A percentile compares a stretch with the other conserved stretches of the same genome.
phyloP scores from a whole-genome alignment of 2,797 vertebrate genomes.

The Australoheros facetus region DNA sequence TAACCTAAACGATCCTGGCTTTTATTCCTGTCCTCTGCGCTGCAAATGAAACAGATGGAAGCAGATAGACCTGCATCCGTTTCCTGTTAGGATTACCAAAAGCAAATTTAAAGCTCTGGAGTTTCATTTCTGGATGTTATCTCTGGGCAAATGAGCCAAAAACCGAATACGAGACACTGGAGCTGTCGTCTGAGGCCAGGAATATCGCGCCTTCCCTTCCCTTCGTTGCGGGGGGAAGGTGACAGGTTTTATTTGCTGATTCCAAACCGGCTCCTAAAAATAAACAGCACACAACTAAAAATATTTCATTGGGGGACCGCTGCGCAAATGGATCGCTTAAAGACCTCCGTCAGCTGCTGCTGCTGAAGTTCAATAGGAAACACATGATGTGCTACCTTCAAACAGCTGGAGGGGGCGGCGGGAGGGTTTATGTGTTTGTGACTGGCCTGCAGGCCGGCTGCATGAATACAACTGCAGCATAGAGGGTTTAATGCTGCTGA shows the following conservation, averaged over 20 bases:
- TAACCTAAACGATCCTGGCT: neutral
- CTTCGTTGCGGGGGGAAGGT: neutral
- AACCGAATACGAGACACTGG: slow-evolving; percentile 4
- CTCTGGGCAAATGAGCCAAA: slow-evolving; percentile 8
- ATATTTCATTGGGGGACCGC: slow-evolving; percentile 13
- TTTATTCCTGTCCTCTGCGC: neutral
- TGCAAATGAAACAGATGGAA: neutral
- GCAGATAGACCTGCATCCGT: neutral
- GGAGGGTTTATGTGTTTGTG: neutral
- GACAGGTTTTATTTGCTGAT: slow-evolving; percentile 44
- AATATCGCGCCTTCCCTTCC: slow-evolving; percentile 37
- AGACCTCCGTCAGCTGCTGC: slow-evolving; percentile 55
- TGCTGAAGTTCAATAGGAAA: slow-evolving; percentile 44
- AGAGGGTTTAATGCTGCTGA: neutral
- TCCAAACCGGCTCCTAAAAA: slow-evolving; percentile 43
- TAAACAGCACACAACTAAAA: slow-evolving; percentile 41
- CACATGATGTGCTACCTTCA: slow-evolving; percentile 45
- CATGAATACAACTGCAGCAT: neutral
- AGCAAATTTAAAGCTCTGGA: neutral
- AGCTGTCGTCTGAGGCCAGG: slow-evolving; percentile 4
- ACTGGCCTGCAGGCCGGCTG: neutral
- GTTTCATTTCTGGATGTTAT: neutral
- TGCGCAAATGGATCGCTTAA: slow-evolving; percentile 19
- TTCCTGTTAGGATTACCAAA: neutral
- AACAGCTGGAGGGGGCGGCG: neutral